Conservation (phyloP, 2,797 vertebrate species). For the Eulemur coronatus region DNA sequence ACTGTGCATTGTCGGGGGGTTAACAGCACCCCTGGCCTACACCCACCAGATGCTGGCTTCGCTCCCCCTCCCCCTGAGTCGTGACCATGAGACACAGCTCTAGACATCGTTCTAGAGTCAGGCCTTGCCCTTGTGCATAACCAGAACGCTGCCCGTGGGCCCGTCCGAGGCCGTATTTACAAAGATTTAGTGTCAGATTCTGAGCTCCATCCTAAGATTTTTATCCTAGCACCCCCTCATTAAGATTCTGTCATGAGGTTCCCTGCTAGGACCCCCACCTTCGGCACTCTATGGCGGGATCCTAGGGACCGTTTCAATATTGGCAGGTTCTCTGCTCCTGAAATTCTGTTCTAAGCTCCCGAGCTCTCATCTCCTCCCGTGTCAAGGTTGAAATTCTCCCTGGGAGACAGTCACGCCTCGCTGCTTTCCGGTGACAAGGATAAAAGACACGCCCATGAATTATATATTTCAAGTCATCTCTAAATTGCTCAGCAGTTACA, state of each 20-base stretch:
- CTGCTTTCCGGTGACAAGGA: slow-evolving; percentile 25
- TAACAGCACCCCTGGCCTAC: background rate
- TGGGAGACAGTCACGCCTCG: background rate
- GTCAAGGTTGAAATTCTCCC: background rate
- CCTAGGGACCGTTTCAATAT: rapidly evolving
- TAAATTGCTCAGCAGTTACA: slow-evolving; percentile 79
- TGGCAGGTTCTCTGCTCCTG: background rate
- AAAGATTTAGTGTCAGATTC: rapidly evolving
- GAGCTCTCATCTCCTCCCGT: background rate
- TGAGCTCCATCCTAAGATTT: background rate
- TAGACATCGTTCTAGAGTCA: background rate
- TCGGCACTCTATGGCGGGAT: background rate
- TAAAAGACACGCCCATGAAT: slow-evolving; percentile 69
- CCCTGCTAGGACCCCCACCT: rapidly evolving
- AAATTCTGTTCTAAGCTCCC: background rate
- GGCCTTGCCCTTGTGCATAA: background rate
- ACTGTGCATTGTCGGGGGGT: background rate
- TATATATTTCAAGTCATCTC: slow-evolving; percentile 78
- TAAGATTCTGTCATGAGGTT: background rate
- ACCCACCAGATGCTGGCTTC: background rate
- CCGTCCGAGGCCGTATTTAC: too few relatives aligned
- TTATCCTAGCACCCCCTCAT: rapidly evolving
- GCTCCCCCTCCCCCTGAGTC: rapidly evolving
- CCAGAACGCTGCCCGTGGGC: background rate
- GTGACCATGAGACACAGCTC: background rate